phyloP scores from a whole-genome alignment of 37 sponge, comb jelly and placozoan genomes.

The Tethya wilhelma region DNA sequence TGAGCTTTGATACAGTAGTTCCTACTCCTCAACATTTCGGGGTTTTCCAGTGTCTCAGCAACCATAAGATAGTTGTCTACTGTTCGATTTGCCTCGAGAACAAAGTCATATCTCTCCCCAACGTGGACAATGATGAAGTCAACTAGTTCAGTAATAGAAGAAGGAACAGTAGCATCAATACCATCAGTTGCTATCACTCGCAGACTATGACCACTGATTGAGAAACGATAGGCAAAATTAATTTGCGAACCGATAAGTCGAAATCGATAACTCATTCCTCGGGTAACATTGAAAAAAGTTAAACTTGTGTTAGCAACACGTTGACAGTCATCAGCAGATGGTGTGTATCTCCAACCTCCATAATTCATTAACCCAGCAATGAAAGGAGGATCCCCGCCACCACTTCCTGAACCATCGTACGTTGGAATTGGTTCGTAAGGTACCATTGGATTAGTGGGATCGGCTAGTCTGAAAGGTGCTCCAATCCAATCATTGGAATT shows the following conservation, averaged over 20 bases:
- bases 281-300: slow-evolving; percentile 4
- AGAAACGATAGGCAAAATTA: slow-evolving; percentile 64
- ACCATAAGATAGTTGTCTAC: background rate
- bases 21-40: too few species aligned
- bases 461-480: slow-evolving; percentile 13
- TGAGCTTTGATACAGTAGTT: background rate
- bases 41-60: background rate
- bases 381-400: slow-evolving; percentile 64
- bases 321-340: background rate
- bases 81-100: slow-evolving; percentile 33
- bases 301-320: background rate
- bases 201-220: slow-evolving; percentile 69
- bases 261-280: slow-evolving; percentile 63
- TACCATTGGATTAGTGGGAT: slow-evolving; percentile 3
- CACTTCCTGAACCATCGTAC: slow-evolving; percentile 43
- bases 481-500: slow-evolving; percentile 16
- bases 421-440: slow-evolving; percentile 11
- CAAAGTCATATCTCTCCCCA: slow-evolving; percentile 82
- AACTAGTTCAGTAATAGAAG: slow-evolving; percentile 13
- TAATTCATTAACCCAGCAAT: slow-evolving; percentile 73
- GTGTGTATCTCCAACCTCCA: slow-evolving; percentile 38
- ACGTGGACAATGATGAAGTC: slow-evolving; percentile 77
- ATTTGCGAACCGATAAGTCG: slow-evolving; percentile 78
- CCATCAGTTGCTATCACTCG: slow-evolving; percentile 76
- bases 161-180: slow-evolving; percentile 19